Evolutionary conservation across 1,140 invertebrate genomes (phyloP), one percentile per base, ranked within the genome.

Genomic region (Drosophila malerkotliana): DNA sequence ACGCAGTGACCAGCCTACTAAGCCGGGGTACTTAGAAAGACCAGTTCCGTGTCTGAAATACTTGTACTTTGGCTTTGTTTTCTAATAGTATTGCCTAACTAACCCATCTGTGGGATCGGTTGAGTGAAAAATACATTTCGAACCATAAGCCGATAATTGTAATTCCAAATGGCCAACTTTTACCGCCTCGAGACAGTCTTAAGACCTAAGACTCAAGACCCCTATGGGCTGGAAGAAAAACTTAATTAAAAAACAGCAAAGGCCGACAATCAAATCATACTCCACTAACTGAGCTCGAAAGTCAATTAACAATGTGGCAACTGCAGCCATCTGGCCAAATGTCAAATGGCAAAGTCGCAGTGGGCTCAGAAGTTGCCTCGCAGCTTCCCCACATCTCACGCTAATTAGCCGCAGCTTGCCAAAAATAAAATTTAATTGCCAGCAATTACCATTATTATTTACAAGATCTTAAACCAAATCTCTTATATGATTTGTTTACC

Each of bases 231-330:
- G 51, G 39, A 54, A 30, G 60, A 49, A 37, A 53, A 52, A 52
- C 30, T 77, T 73, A 72, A 81, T 81, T 79, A 62, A 77, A 77
- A 37, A 74, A 64, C 54, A 45, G 58, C 66, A 74, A 66, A 68
- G 32, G 48, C 32, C 47, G 63, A 18, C 9, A 34, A 37, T 47
- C 7, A 34, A 71, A 53, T 61, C 57, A 37, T 52, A 48, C 53
- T 32, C 34, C 34, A 10, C 37, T 24, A 49, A 55, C 30, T 18
- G 32, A 48, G 48, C 37, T 58, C 26, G 12, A 81, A 68, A 73
- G 26, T 81, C 73, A 67, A 68, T 77, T 68, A 73, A 73, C 63
- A 34, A 69, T 21, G 28, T 57, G 21, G 60, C 34, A 67, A 63
- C 44, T 60, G 49, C 55, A 37, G 34, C 10, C 34, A 12, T 10